phyloP scores from a whole-genome alignment of 2,113 vertebrate species.

The Sterrhoptilus dennistouni region DNA sequence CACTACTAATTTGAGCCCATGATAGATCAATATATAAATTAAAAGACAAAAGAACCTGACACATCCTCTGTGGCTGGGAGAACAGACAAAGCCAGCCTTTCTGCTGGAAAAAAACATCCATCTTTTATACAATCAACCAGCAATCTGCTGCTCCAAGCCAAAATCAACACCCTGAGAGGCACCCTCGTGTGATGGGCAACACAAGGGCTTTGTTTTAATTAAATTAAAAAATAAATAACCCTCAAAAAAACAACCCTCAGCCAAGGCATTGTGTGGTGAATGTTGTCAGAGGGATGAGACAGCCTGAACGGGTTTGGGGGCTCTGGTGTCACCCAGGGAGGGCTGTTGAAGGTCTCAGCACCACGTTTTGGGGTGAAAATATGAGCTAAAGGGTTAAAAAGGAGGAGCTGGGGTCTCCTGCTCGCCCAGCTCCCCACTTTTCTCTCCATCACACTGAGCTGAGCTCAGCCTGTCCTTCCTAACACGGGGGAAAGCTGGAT shows the following conservation, averaged over 20 bases:
- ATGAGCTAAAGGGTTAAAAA: neutral
- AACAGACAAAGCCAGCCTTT: neutral
- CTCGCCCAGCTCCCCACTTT: rapidly evolving
- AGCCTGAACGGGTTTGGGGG: neutral
- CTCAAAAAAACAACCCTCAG: rapidly evolving
- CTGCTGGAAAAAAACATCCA: neutral
- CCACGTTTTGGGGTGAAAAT: rapidly evolving
- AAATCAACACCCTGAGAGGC: neutral
- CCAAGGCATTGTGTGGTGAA: neutral
- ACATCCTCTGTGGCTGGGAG: neutral
- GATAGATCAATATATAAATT: neutral
- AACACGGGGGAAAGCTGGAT: neutral
- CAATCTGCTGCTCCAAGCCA: neutral
- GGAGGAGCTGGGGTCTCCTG: neutral
- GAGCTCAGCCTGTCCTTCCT: neutral
- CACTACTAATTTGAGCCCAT: neutral
- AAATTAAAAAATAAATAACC: neutral
- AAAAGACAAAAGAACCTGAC: neutral
- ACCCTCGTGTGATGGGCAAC: neutral
- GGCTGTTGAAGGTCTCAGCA: neutral
- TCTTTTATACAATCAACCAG: neutral
- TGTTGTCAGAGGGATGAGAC: rapidly evolving
- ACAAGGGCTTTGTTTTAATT: neutral
- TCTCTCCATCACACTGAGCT: rapidly evolving
- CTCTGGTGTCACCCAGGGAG: neutral